Evolutionary conservation across 2,113 vertebrate species (phyloP), one percentile per base, ranked within the genome.

Genomic region (Ia io): DNA sequence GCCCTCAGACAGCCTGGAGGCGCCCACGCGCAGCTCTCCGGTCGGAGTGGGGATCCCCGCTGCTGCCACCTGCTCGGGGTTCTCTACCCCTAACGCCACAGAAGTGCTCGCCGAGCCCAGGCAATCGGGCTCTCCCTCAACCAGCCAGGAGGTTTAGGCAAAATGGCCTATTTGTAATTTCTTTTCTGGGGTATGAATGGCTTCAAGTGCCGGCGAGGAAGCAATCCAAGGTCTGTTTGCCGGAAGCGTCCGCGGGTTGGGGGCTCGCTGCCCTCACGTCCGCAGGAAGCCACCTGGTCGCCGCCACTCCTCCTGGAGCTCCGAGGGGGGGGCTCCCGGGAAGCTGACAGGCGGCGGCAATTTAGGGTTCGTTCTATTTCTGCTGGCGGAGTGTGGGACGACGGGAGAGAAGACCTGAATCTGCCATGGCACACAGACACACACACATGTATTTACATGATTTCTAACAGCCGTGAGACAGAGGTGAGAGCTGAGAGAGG

Each of bases 261-360:
- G 47, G 25, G 69, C 25, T 80, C 8, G 16, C n/a, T 3, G 2
- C 4, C 80, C 95, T 80, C 20, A 37, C 76, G 83, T 84, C 65
- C 32, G 0, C 25, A 16, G 20, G 74, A 89, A 94, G 70, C n/a
- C 3, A 1, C 1, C 73, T 84, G 56, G 14, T 76, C 30, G 18
- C 56, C 37, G n/a, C 71, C 2, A 61, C 44, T 56, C 79, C 56
- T 94, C 90, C 90, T n/a, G 56, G 84, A 96, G 92, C 94, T 93
- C 73, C 4, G 76, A 82, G 90, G 49, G 0, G 25, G 74, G 82
- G 80, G 73, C 90, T 49, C 94, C 67, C 37, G 73, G 74, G 74
- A 23, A 65, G 67, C 20, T 85, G 93, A 85, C 90, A 88, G 89
- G 85, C 86, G 85, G 73, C 70, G 96, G 82, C 88, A 93, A 56